Evolutionary conservation across 2,888 invertebrate genomes (phyloP).

Genomic region (Nomada lathburiana): DNA sequence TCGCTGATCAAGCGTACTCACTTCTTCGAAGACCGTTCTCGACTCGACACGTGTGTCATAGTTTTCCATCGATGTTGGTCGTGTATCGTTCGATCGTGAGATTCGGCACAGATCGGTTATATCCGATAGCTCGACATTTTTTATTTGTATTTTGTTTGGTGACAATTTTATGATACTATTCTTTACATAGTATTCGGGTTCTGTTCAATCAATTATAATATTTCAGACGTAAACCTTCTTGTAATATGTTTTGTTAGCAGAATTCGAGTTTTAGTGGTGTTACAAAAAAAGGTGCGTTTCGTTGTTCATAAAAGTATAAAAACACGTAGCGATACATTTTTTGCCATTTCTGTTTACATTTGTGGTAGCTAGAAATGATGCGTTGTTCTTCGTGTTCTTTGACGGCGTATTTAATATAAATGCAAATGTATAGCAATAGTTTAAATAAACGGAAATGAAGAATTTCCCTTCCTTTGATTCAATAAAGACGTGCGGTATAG

Average conservation of each 20-base stretch:
- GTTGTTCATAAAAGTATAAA: neutral
- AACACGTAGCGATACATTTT: no score
- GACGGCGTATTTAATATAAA: no score
- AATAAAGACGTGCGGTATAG: no score
- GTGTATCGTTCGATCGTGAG: slow-evolving; percentile 1
- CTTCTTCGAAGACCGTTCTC: slow-evolving; percentile 47
- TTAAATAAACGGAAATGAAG: no score
- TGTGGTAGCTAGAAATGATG: no score
- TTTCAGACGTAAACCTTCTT: neutral
- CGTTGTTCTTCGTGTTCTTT: no score
- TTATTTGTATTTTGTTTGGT: neutral
- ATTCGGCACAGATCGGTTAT: neutral
- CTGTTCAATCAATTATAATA: no score
- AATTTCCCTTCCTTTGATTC: no score
- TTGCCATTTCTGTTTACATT: no score
- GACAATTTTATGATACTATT: neutral
- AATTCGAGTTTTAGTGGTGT: neutral
- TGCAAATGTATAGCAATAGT: no score
- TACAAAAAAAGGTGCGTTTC: neutral
- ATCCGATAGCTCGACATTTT: neutral
- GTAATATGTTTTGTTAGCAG: neutral
- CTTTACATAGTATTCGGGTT: neutral
- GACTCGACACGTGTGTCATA: slow-evolving; percentile 32
- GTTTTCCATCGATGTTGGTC: neutral
- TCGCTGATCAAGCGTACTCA: slow-evolving; percentile 44